These are phyloP conservation scores for Sebastes oblongus DNA, from an alignment of 2,797 vertebrate species.

Conservation along the genomic window DNA sequence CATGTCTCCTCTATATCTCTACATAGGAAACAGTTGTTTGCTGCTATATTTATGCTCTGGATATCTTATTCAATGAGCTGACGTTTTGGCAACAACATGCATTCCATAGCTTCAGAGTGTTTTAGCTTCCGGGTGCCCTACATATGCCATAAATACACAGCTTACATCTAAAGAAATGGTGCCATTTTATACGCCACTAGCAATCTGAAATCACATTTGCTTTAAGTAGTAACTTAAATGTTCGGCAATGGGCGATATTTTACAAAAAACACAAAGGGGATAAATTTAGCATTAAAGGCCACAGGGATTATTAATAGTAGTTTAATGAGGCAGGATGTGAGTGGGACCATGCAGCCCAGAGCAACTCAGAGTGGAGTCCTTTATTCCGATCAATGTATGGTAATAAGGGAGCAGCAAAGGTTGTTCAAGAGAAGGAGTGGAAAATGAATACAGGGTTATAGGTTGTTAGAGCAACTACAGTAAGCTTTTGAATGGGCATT, in stretches of 20 bases:
- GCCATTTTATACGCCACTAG: background rate
- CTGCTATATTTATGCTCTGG: too few relatives aligned
- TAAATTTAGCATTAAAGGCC: slow-evolving; percentile 41
- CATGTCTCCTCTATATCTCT: too few relatives aligned
- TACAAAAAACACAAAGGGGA: slow-evolving; percentile 38
- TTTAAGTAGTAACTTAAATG: slow-evolving; percentile 25
- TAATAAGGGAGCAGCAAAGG: slow-evolving; percentile 65
- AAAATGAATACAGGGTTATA: slow-evolving; percentile 47
- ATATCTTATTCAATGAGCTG: background rate
- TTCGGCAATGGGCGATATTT: slow-evolving; percentile 26
- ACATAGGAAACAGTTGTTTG: too few relatives aligned
- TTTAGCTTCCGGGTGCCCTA: background rate
- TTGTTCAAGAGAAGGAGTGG: slow-evolving; percentile 47
- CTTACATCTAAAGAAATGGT: background rate
- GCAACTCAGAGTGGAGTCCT: slow-evolving; percentile 50
- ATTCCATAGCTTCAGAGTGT: background rate
- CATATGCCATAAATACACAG: background rate
- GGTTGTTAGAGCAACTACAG: slow-evolving; percentile 45
- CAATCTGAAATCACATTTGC: slow-evolving; percentile 26
- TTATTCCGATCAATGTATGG: slow-evolving; percentile 72
- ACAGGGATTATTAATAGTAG: slow-evolving; percentile 58
- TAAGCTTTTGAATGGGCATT: slow-evolving; percentile 35
- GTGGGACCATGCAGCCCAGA: slow-evolving; percentile 49
- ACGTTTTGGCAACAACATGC: background rate
- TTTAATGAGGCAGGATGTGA: slow-evolving; percentile 67